Evolutionary conservation across 2,888 invertebrate species (phyloP).

Genomic region (Malacosoma neustria): DNA sequence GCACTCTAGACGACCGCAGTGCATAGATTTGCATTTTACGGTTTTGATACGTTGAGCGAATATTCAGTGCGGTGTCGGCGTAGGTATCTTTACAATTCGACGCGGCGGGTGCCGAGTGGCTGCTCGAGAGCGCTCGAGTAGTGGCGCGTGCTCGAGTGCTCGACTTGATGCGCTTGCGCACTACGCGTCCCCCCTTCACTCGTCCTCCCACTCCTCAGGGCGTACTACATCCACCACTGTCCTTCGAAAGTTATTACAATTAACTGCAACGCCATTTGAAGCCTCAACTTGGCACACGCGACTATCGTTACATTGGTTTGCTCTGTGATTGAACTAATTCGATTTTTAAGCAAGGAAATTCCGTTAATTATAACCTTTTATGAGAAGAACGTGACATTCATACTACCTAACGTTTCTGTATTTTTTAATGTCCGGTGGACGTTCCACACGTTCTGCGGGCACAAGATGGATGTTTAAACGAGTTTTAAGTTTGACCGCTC

Average conservation of each 20-base stretch:
- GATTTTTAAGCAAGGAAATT: constrained; percentile 1
- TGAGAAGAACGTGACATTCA: constrained; percentile 21
- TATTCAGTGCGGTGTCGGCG: constrained; percentile 67
- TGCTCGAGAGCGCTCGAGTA: constrained; percentile 57
- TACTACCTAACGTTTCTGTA: constrained; percentile 36
- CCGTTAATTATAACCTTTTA: constrained; percentile 1
- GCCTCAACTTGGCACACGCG: constrained; percentile 49
- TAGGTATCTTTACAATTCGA: constrained; percentile 72
- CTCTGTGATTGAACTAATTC: constrained; percentile 9
- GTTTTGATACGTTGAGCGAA: constrained; percentile 71
- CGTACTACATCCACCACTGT: constrained; percentile 14
- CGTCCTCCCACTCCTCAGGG: neutral
- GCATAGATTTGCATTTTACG: constrained; percentile 74
- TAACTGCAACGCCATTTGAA: constrained; percentile 51
- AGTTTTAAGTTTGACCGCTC: constrained; percentile 46
- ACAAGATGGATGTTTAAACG: constrained; percentile 35
- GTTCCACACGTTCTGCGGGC: constrained; percentile 28
- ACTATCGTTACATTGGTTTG: constrained; percentile 15
- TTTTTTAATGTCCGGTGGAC: constrained; percentile 37
- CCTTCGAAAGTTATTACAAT: constrained; percentile 56
- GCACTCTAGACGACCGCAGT: constrained; percentile 65
- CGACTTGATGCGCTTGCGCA: constrained; percentile 57
- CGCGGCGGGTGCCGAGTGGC: constrained; percentile 61
- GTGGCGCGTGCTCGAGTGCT: constrained; percentile 68
- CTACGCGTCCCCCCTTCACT: constrained; percentile 16